Percentiles rank a stretch among this genome's conserved stretches.
These are phyloP conservation scores for Triplophysa dalaica DNA, from an alignment of 2,113 vertebrate genomes.

Conservation along the genomic window DNA sequence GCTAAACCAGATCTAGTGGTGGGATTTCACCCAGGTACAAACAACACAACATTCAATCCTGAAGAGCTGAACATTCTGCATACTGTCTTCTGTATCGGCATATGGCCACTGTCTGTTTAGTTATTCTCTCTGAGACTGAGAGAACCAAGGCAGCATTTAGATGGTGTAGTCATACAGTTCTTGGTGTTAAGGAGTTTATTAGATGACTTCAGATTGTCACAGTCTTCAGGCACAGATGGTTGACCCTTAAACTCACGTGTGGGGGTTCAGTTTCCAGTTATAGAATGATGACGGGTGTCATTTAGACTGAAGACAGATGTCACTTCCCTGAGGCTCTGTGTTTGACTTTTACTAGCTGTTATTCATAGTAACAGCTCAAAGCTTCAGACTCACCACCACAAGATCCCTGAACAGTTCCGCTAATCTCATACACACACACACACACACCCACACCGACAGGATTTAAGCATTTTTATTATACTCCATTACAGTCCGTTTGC, in stretches of 20 bases:
- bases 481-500: too few relatives aligned
- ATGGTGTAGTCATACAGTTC: slow-evolving; percentile 63
- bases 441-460: too few relatives aligned
- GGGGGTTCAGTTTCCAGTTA: slow-evolving; percentile 8
- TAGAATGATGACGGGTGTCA: background rate
- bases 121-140: too few relatives aligned
- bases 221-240: background rate
- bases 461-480: too few relatives aligned
- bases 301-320: background rate
- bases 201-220: slow-evolving; percentile 76
- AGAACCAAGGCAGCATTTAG: background rate
- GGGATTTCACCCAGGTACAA: slow-evolving; percentile 90
- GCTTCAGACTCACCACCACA: background rate
- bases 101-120: too few relatives aligned
- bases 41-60: background rate
- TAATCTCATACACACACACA: too few relatives aligned
- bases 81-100: too few relatives aligned
- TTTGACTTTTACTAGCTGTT: background rate
- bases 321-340: background rate
- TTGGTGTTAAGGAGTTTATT: slow-evolving; percentile 72
- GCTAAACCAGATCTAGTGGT: slow-evolving; percentile 85
- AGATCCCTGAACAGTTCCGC: background rate
- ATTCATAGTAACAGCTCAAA: background rate
- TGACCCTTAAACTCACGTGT: background rate
- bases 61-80: background rate